A percentile compares a stretch with the other conserved stretches of the same genome.
phyloP scores from a whole-genome alignment of 2,113 vertebrate genomes.

The Sylvilagus bachmani region DNA sequence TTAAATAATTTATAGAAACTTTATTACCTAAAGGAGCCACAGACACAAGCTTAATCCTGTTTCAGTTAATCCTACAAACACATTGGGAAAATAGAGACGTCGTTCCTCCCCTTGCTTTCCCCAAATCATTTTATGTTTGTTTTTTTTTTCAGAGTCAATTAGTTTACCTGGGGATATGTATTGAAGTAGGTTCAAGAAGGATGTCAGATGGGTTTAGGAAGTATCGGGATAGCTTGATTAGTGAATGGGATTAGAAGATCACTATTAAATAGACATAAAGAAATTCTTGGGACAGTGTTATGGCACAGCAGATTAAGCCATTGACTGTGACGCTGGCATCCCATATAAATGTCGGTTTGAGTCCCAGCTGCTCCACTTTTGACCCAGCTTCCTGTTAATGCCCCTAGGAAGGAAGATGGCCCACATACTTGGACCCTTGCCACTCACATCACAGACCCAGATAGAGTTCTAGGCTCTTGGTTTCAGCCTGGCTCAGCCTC shows the following conservation, averaged over 20 bases:
- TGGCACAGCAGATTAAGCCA: too few species aligned
- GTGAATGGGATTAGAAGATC: neutral
- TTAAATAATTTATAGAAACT: constrained; percentile 53
- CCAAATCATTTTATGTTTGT: neutral
- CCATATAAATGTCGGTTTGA: too few species aligned
- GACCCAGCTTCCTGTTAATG: too few species aligned
- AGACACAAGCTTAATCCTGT: constrained; percentile 24
- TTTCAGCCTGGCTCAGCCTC: too few species aligned
- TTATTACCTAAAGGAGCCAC: neutral
- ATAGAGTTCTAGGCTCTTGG: too few species aligned
- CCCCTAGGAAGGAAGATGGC: too few species aligned
- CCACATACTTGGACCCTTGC: too few species aligned
- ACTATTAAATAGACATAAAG: neutral
- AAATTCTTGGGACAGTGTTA: neutral
- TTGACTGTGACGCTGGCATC: too few species aligned
- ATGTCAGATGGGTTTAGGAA: neutral
- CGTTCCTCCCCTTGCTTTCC: neutral
- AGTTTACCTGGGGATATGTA: neutral
- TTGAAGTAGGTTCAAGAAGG: neutral
- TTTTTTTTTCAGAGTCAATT: neutral
- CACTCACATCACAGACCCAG: too few species aligned
- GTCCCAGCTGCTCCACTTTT: too few species aligned
- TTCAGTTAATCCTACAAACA: constrained; percentile 1
- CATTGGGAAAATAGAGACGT: neutral
- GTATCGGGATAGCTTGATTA: constrained; percentile 7